Base-by-base conservation (phyloP, 2,888 invertebrate species). In the Thysanoteuthis rhombus region DNA sequence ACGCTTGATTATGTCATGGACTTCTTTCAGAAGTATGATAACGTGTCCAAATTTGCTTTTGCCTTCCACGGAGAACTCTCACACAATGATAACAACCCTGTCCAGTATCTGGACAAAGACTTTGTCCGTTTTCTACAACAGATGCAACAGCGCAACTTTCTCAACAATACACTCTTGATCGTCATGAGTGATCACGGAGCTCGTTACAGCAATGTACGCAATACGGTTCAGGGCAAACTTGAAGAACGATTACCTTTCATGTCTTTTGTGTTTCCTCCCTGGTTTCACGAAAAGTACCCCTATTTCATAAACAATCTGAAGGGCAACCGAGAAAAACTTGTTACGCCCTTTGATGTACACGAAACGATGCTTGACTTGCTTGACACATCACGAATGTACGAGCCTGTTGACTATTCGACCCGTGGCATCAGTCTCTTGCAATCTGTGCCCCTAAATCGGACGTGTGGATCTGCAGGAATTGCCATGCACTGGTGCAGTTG, bases 161-260 rank as follows among this genome's bases (percentile, higher is more conserved):
- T 97, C 47, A 95, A 96, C 75, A 96, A 96, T 93, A 96, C 96
- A 0, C 89, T 97, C 38, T 90, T 97, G 32, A 94, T 97, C 36
- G 94, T 97, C 19, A 96, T 97, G 95, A 95, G 95, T 4, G 97
- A 97, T 93, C 97, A 97, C 94, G 97, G 97, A 16, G 96, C 96
- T 10, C 94, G 96, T 32, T 96, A 96, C 93, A 95, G 95, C 39
- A 94, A 94, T 42, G 95, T 96, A 22, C 94, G 96, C 19, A 93
- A 95, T 47, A 96, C 96, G 0, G 95, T 96, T 19, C 96, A 96
- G 92, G 96, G 96, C 12, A 96, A 96, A 94, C 95, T 96, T 45
- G 96, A 97, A 93, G 97, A 97, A 93, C 94, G 96, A 38, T 94
- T 96, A n/a, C 97, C 97, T 1, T 94, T 96, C 94, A 95, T 96